Conservation (phyloP, 2,888 invertebrate species). For the Drosophila neutralis region DNA sequence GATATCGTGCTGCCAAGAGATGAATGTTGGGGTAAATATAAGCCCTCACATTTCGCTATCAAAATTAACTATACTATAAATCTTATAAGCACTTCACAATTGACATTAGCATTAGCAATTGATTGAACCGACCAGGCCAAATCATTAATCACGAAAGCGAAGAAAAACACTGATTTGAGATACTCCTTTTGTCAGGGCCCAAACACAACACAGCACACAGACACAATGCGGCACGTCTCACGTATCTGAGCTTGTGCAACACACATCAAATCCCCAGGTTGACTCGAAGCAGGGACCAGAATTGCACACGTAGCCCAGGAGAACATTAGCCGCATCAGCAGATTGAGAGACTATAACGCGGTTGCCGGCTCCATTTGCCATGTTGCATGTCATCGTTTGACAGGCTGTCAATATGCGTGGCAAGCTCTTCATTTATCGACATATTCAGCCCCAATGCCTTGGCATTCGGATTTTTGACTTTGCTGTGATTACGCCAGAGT, state of each 20-base stretch:
- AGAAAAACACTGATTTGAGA: not conserved
- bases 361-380: conserved; percentile 27
- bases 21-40: conserved; percentile 34
- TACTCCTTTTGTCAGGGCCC: not conserved
- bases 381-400: conserved; percentile 48
- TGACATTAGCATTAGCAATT: conserved; percentile 29
- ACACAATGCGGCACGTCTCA: conserved; percentile 9
- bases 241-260: not conserved
- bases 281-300: conserved; percentile 10
- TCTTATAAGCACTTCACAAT: conserved; percentile 7
- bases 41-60: conserved; percentile 28
- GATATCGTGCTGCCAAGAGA: conserved; percentile 36
- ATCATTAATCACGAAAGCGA: conserved; percentile 41
- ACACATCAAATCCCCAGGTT: conserved; percentile 2
- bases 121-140: conserved; percentile 14
- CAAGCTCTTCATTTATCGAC: conserved; percentile 9
- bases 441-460: not conserved
- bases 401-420: conserved; percentile 40
- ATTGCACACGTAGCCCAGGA: conserved; percentile 42
- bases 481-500: not conserved
- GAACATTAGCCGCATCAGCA: conserved; percentile 43
- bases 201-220: not conserved
- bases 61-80: conserved; percentile 37
- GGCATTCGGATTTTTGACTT: conserved; percentile 14
- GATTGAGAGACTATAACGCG: conserved; percentile 34